Evolutionary conservation across 2,113 vertebrate species (phyloP), one percentile per base, ranked within the genome.

Genomic region (Bambusicola thoracicus): DNA sequence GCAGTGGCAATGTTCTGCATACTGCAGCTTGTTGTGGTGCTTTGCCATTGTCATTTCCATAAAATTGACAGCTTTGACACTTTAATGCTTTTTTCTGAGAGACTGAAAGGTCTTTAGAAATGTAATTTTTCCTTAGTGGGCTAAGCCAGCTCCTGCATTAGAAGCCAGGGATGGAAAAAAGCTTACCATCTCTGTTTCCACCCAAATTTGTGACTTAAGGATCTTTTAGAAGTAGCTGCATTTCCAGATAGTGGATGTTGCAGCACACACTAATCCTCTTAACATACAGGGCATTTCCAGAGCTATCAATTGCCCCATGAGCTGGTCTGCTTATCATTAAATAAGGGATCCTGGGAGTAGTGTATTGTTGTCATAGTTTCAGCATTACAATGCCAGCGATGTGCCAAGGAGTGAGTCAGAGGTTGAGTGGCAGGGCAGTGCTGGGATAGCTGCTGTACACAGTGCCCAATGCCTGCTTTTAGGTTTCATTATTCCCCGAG

Each of bases 51-150:
- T 73, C 46, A 82, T 92, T 92, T 94, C 84, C 85, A 55, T 96
- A 89, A 95, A 93, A 94, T 21, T 77, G 89, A 67, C 93, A 94
- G 44, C 69, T 89, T 91, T 91, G 79, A 85, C 87, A 61, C 73
- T 95, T 75, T 58, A 94, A 75, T 85, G 38, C 61, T 78, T 32
- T 30, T 30, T 32, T 88, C 67, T 62, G 22, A 82, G 51, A 89
- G 63, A 59, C 2, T 59, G 44, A 40, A 1, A 2, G 19, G 8
- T 78, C 68, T 91, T 85, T 56, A 72, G 61, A 94, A 92, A 56
- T 56, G n/a, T 32, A 3, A 3, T 63, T 94, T 87, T 87, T 91
- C 32, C 7, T 3, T 38, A 49, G 19, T 0, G 0, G 15, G 9
- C 68, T 68, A 89, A 69, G 58, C 11, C 43, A 68, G 15, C 72